These are phyloP conservation scores for Acanthurus leucopareius DNA, from an alignment of 2,797 vertebrate genomes.

Conservation along the genomic window DNA sequence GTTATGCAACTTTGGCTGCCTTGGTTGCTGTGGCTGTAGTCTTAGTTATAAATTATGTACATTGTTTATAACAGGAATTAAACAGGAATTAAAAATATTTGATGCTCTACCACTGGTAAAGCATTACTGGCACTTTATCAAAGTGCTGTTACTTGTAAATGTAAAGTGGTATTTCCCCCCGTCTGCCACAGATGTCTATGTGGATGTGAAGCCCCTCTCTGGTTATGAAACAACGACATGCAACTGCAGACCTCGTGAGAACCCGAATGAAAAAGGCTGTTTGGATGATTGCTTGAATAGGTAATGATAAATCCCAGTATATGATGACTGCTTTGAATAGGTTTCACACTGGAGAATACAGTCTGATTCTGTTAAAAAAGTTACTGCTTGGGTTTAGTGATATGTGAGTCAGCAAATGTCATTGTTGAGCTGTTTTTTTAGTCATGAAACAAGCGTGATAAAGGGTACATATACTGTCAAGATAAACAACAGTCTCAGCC, in stretches of 20 bases:
- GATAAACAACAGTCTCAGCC: background rate
- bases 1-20: constrained; percentile 7
- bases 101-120: background rate
- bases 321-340: background rate
- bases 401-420: background rate
- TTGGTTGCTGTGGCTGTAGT: constrained; percentile 2
- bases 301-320: constrained; percentile 72
- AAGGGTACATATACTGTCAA: background rate
- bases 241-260: constrained; percentile 91
- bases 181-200: constrained; percentile 91
- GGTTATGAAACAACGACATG: constrained; percentile 98
- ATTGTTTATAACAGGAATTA: constrained; percentile 10
- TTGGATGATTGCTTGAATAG: constrained; percentile 97
- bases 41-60: background rate
- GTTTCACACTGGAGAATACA: background rate
- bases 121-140: background rate
- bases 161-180: constrained; percentile 19
- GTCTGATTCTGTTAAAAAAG: background rate
- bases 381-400: background rate
- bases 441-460: background rate
- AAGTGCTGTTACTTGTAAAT: constrained; percentile 1
- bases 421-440: background rate
- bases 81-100: constrained; percentile 26
- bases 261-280: constrained; percentile 89
- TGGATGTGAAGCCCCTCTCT: constrained; percentile 98